Percentiles rank a stretch among this genome's conserved stretches.
phyloP scores from a whole-genome alignment of 2,113 vertebrate genomes.

The Actinemys pallida region DNA sequence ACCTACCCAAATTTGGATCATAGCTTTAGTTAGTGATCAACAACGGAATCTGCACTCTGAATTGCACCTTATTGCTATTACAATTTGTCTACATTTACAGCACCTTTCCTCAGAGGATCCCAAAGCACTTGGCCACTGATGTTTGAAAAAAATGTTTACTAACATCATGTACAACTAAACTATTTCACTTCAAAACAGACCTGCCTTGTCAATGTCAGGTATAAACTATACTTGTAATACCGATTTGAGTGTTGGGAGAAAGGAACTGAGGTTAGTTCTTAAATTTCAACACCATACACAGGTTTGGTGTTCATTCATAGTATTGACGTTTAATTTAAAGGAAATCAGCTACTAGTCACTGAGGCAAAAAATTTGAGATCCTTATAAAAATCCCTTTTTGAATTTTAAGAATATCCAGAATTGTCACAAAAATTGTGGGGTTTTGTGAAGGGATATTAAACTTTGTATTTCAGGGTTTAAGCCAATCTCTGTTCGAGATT shows the following conservation, averaged over 20 bases:
- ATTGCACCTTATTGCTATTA: neutral
- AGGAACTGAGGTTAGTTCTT: neutral
- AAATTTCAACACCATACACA: neutral
- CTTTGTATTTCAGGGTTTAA: too few species aligned
- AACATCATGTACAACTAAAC: fast-evolving
- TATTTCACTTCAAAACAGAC: neutral
- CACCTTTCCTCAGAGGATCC: fast-evolving
- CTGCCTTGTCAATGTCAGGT: neutral
- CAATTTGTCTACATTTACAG: neutral
- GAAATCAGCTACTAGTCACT: neutral
- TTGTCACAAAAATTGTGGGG: neutral
- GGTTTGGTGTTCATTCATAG: neutral
- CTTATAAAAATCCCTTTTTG: neutral
- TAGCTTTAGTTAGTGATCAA: conserved; percentile 72
- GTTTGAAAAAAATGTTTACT: neutral
- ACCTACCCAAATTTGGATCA: conserved; percentile 80
- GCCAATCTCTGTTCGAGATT: too few species aligned
- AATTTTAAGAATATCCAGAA: neutral
- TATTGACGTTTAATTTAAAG: neutral
- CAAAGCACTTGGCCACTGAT: neutral
- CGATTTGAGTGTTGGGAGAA: neutral
- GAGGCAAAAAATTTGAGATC: fast-evolving
- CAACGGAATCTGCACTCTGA: neutral
- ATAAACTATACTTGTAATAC: neutral
- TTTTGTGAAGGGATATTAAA: too few species aligned